A percentile compares a stretch with the other conserved stretches of the same genome.
Conservation (phyloP, 2,113 vertebrate genomes). For the Myxocyprinus asiaticus region DNA sequence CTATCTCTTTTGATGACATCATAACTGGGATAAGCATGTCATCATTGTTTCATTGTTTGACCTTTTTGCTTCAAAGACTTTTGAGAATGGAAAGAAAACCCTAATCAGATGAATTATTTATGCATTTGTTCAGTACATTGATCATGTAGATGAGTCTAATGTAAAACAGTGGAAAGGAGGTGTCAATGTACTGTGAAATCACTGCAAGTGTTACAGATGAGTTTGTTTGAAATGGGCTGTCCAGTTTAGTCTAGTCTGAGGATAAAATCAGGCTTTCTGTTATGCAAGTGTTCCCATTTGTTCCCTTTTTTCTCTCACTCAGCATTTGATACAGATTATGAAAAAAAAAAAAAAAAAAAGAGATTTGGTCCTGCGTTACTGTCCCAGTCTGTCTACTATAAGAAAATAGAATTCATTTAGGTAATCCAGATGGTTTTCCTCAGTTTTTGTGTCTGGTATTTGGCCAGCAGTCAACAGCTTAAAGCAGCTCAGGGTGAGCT, state of each 20-base stretch:
- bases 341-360: too few relatives aligned
- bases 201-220: neutral
- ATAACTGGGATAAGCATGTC: too few relatives aligned
- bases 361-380: slow-evolving; percentile 67
- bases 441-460: slow-evolving; percentile 39
- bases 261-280: slow-evolving; percentile 62
- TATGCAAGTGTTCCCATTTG: slow-evolving; percentile 55
- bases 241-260: slow-evolving; percentile 53
- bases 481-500: slow-evolving; percentile 38
- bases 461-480: slow-evolving; percentile 45
- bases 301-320: slow-evolving; percentile 39
- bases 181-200: slow-evolving; percentile 55
- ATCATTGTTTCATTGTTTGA: too few relatives aligned
- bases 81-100: slow-evolving; percentile 7
- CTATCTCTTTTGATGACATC: too few relatives aligned
- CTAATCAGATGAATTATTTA: neutral
- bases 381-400: slow-evolving; percentile 65
- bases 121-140: neutral
- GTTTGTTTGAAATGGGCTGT: slow-evolving; percentile 60
- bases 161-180: slow-evolving; percentile 51
- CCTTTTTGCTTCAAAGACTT: slow-evolving; percentile 33
- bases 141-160: slow-evolving; percentile 1
- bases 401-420: slow-evolving; percentile 54
- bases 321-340: slow-evolving; percentile 65
- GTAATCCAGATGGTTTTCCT: slow-evolving; percentile 55